Evolutionary conservation across 2,888 invertebrate genomes (phyloP), one percentile per base, ranked within the genome.

Genomic region (Ramazzottius varieornatus): DNA sequence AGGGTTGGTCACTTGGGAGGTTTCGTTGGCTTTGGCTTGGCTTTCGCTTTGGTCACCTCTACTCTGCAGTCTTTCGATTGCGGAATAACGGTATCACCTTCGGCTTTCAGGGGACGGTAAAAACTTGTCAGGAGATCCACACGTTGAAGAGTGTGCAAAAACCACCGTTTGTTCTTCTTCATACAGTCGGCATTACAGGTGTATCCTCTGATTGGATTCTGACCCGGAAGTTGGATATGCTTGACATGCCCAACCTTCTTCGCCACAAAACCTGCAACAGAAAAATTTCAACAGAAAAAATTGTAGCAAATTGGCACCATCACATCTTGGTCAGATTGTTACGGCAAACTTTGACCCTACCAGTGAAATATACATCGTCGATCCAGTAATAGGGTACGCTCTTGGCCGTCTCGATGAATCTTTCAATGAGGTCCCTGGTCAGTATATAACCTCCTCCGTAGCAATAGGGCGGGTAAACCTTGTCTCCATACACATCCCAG

Each of bases 381-480:
- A 54, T 54, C 54, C 54, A 54, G 54, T 54, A 54, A 54, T 24
- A 54, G 13, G 54, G 54, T 24, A 54, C 54, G 4, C 29, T 29
- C 29, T 29, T 29, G 29, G 54, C 54, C 29, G 54, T 24, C 8
- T 29, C 29, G 4, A 29, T 4, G 4, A 54, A 24, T 8, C 13
- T 4, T 8, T 29, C 54, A 4, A 54, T 24, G 4, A 54, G 29
- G 24, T 54, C 29, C 16, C 29, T 16, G 54, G 54, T 54, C 54
- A 54, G 54, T 8, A 54, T 29, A 24, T 54, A 54, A 29, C 54
- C 54, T 16, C 54, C 54, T 54, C 54, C 54, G 54, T 54, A 54
- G 54, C 54, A 54, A 24, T 54, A 54, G 54, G 54, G 54, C 29
- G 54, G 54, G 24, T 54, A 54, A 24, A 16, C 16, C 29, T 54